Evolutionary conservation across 2,888 invertebrate genomes (phyloP).

Genomic region (Lithophane leautieri): DNA sequence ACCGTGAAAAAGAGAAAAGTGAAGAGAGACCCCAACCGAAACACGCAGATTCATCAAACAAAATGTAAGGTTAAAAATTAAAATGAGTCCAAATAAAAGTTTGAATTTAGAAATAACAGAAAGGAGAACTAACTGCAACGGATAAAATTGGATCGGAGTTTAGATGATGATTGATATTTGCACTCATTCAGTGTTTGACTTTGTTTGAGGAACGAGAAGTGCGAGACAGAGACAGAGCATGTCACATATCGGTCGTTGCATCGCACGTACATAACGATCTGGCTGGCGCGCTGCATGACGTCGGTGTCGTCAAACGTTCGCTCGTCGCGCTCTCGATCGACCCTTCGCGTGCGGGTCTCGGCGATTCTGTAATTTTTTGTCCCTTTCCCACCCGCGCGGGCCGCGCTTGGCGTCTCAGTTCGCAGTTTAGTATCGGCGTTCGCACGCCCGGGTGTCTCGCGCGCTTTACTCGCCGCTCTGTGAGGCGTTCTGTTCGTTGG

Average conservation of each 20-base stretch:
- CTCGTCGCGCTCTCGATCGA: conserved; percentile 91
- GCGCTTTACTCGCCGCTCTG: conserved; percentile 77
- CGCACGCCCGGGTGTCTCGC: conserved; percentile 72
- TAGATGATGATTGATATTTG: conserved; percentile 31
- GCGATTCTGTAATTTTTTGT: conserved; percentile 86
- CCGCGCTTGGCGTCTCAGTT: conserved; percentile 69
- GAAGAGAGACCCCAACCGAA: conserved; percentile 79
- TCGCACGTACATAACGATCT: conserved; percentile 95
- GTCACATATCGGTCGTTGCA: conserved; percentile 59
- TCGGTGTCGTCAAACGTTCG: conserved; percentile 93
- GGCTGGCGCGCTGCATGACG: conserved; percentile 96
- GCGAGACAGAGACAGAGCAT: conserved; percentile 75
- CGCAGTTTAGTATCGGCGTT: conserved; percentile 73
- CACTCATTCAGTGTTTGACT: conserved; percentile 58
- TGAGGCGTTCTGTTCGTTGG: conserved; percentile 76
- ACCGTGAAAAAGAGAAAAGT: conserved; percentile 78
- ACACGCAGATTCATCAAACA: conserved; percentile 85
- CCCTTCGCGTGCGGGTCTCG: conserved; percentile 87
- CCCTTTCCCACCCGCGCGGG: conserved; percentile 79
- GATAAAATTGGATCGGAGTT: conserved; percentile 4
- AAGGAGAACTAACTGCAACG: conserved; percentile 17
- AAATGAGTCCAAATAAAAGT: conserved; percentile 60
- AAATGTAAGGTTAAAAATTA: conserved; percentile 64
- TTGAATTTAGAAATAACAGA: conserved; percentile 24
- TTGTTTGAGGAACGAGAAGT: conserved; percentile 82